A percentile compares a stretch with the other conserved stretches of the same genome.
These are phyloP conservation scores for Molorchus minor DNA, from an alignment of 2,888 invertebrate species.

Conservation along the genomic window DNA sequence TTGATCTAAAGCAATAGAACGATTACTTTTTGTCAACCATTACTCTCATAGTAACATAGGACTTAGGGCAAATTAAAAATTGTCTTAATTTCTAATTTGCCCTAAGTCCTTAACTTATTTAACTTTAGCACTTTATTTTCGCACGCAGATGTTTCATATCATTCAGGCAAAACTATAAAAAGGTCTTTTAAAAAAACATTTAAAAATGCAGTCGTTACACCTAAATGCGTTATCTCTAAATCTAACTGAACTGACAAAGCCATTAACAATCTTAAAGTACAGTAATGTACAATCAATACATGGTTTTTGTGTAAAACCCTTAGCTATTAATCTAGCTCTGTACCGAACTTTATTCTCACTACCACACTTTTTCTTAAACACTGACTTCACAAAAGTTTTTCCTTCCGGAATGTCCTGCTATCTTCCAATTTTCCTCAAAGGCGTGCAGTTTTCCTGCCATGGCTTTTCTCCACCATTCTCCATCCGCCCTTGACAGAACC, in stretches of 20 bases:
- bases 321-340: conserved; percentile 37
- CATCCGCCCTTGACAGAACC: neutral
- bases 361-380: neutral
- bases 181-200: conserved; percentile 35
- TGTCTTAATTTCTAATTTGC: conserved; percentile 24
- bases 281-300: too few species aligned
- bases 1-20: conserved; percentile 31
- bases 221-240: conserved; percentile 35
- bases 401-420: too few species aligned
- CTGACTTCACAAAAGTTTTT: neutral
- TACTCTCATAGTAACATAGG: conserved; percentile 38
- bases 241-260: too few species aligned
- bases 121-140: conserved; percentile 33
- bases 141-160: conserved; percentile 27
- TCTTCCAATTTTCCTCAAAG: neutral
- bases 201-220: conserved; percentile 43
- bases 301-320: too few species aligned
- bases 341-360: conserved; percentile 33
- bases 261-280: too few species aligned
- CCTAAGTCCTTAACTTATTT: conserved; percentile 16
- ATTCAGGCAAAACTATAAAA: conserved; percentile 37
- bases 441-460: neutral
- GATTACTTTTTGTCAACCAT: conserved; percentile 21
- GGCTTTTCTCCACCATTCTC: neutral
- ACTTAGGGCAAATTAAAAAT: too few species aligned